These are phyloP conservation scores for Clarias gariepinus DNA, from an alignment of 2,113 vertebrate genomes.

Conservation along the genomic window DNA sequence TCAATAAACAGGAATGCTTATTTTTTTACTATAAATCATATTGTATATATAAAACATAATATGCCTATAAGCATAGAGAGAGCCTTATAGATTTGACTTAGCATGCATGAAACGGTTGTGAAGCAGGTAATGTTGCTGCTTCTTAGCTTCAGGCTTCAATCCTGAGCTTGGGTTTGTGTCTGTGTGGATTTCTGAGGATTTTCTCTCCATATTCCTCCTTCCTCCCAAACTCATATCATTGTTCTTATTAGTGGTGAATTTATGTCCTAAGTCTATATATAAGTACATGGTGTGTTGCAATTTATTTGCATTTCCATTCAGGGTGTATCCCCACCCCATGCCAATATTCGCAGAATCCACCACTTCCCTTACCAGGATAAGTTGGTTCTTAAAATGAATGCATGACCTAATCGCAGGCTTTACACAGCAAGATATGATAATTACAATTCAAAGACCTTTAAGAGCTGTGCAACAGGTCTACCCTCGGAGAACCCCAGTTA, in stretches of 20 bases:
- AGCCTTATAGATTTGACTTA: not conserved
- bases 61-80: not conserved
- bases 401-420: not conserved
- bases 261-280: not conserved
- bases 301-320: not conserved
- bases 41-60: not conserved
- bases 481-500: not conserved
- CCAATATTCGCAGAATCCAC: not conserved
- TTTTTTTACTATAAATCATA: not conserved
- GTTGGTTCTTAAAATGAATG: not conserved
- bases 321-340: not conserved
- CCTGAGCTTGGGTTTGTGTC: not conserved
- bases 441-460: not conserved
- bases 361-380: not conserved
- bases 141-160: not conserved
- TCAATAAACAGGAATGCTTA: not conserved
- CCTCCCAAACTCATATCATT: not conserved
- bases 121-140: not conserved
- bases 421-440: not conserved
- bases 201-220: not conserved
- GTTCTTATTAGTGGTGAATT: not conserved
- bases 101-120: not conserved
- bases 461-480: not conserved
- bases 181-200: not conserved
- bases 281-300: not conserved